Evolutionary conservation across 92 coral and sea anemone species (phyloP).

Genomic region (Hydrozoanthus gracilis): DNA sequence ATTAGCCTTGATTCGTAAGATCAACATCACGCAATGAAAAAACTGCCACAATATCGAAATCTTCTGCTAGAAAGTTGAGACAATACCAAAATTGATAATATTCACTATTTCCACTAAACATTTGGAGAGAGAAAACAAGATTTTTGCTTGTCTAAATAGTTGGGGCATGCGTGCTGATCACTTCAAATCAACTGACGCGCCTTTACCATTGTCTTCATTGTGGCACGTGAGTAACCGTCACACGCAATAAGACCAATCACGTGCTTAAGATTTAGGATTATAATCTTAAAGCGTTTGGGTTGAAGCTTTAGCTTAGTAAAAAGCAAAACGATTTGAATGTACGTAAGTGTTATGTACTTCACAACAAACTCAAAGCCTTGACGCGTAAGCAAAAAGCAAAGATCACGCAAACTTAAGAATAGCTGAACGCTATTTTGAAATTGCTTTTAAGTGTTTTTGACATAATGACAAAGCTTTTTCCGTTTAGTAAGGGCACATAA

Average conservation of each 20-base stretch:
- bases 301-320: neutral
- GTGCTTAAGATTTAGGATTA: neutral
- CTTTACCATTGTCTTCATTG: constrained; percentile 16
- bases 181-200: neutral
- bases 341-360: neutral
- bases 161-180: constrained; percentile 39
- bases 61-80: neutral
- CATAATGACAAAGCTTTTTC: neutral
- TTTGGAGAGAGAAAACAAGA: neutral
- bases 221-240: constrained; percentile 10
- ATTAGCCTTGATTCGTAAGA: constrained; percentile 33
- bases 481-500: neutral
- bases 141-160: neutral
- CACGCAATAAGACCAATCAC: constrained; percentile 32
- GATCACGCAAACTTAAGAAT: constrained; percentile 9
- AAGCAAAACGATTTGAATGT: constrained; percentile 25
- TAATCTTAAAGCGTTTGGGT: neutral
- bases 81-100: neutral
- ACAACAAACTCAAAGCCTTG: constrained; percentile 1
- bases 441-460: neutral
- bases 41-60: neutral
- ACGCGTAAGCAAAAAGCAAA: neutral
- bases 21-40: constrained; percentile 42
- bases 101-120: too few species aligned
- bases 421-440: neutral